Evolutionary conservation across 2,113 vertebrate genomes (phyloP).

Genomic region (Nerophis lumbriciformis): DNA sequence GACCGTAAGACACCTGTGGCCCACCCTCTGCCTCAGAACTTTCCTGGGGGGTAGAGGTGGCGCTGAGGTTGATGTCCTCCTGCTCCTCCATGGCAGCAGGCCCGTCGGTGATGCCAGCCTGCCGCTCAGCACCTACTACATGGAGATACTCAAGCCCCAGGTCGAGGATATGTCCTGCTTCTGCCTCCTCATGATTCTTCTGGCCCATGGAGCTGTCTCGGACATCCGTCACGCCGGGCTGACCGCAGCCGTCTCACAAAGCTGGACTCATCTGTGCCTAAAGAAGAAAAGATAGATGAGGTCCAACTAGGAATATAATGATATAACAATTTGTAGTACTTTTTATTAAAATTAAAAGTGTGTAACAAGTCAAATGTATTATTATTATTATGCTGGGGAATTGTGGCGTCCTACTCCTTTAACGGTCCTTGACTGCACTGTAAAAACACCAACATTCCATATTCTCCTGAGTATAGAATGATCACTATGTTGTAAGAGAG

Average conservation of each 20-base stretch:
- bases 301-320: neutral
- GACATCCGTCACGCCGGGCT: constrained; percentile 78
- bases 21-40: constrained; percentile 79
- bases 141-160: constrained; percentile 82
- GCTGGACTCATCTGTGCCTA: constrained; percentile 72
- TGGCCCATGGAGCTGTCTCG: constrained; percentile 92
- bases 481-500: no score
- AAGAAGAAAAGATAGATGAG: constrained; percentile 1
- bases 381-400: no score
- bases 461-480: no score
- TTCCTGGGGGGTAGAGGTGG: constrained; percentile 66
- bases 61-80: constrained; percentile 66
- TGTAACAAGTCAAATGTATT: no score
- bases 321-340: no score
- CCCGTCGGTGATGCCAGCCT: constrained; percentile 78
- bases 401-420: no score
- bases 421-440: no score
- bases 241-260: constrained; percentile 48
- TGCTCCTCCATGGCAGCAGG: constrained; percentile 79
- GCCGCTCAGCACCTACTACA: constrained; percentile 79
- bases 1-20: constrained; percentile 6
- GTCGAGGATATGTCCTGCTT: constrained; percentile 69
- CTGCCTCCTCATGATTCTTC: constrained; percentile 88
- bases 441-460: no score
- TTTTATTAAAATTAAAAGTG: no score